Evolutionary conservation across 2,113 vertebrate species (phyloP).

Genomic region (Tympanuchus pallidicinctus): DNA sequence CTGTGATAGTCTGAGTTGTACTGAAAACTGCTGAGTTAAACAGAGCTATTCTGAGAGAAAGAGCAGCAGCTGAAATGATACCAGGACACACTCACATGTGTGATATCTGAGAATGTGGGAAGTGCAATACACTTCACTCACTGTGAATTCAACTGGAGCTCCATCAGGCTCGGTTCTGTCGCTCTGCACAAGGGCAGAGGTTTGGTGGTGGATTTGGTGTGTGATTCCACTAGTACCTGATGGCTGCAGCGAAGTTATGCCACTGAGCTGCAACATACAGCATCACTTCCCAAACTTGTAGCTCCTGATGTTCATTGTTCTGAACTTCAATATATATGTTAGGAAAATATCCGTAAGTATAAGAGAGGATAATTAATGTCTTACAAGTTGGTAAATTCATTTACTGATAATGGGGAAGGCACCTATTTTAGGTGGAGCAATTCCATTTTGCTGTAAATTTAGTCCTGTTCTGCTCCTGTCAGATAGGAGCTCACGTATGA

Average conservation of each 20-base stretch:
- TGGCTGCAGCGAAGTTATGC: neutral
- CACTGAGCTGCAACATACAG: neutral
- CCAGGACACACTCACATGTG: neutral
- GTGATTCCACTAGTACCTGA: neutral
- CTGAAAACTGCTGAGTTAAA: neutral
- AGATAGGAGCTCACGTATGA: neutral
- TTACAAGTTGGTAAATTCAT: neutral
- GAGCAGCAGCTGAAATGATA: neutral
- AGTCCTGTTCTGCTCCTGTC: slow-evolving; percentile 44
- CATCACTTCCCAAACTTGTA: rapidly evolving
- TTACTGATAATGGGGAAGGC: neutral
- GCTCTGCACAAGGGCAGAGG: neutral
- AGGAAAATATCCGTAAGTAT: neutral
- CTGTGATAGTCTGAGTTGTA: neutral
- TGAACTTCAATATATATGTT: neutral
- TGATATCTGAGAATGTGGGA: neutral
- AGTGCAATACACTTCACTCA: neutral
- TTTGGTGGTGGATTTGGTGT: neutral
- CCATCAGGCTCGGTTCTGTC: neutral
- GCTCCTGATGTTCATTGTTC: neutral
- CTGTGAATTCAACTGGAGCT: neutral
- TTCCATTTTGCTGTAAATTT: slow-evolving; percentile 34
- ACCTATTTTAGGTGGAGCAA: neutral
- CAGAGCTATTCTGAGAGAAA: neutral
- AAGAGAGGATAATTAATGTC: neutral